Conservation (phyloP, 2,888 invertebrate species). For the Ptilodon capucinus region DNA sequence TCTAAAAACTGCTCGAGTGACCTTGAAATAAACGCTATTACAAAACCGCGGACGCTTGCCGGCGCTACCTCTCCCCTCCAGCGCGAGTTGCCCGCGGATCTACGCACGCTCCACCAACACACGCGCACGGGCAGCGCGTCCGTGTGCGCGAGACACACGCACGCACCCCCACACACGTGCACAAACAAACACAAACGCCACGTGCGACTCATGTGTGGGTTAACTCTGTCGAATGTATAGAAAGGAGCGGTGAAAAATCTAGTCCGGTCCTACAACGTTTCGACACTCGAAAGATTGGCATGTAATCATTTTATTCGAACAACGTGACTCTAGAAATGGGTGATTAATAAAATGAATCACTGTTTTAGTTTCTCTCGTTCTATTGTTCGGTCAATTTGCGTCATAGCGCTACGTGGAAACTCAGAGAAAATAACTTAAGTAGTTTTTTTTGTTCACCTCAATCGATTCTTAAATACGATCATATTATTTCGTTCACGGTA, state of each 20-base stretch:
- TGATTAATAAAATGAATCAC: constrained; percentile 44
- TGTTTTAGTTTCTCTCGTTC: constrained; percentile 32
- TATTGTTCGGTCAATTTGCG: constrained; percentile 34
- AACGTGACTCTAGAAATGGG: constrained; percentile 16
- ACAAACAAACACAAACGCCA: constrained; percentile 40
- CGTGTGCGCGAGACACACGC: constrained; percentile 46
- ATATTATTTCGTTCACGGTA: constrained; percentile 42
- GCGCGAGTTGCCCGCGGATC: constrained; percentile 54
- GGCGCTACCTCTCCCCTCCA: constrained; percentile 63
- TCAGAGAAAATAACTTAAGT: constrained; percentile 35
- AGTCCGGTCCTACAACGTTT: constrained; percentile 52
- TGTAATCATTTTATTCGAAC: constrained; percentile 28
- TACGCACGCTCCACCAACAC: constrained; percentile 65
- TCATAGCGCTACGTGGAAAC: constrained; percentile 35
- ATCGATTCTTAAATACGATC: constrained; percentile 17
- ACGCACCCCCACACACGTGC: constrained; percentile 36
- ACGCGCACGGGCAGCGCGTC: constrained; percentile 39
- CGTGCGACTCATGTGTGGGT: constrained; percentile 32
- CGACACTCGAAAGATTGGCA: constrained; percentile 37
- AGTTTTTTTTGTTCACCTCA: constrained; percentile 16
- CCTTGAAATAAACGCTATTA: constrained; percentile 82
- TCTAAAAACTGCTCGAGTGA: constrained; percentile 81
- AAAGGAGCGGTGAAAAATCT: constrained; percentile 74
- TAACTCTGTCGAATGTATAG: constrained; percentile 48
- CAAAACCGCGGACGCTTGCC: constrained; percentile 78